These are phyloP conservation scores for Falcunculus frontatus DNA, from an alignment of 2,113 vertebrate genomes.

Conservation along the genomic window DNA sequence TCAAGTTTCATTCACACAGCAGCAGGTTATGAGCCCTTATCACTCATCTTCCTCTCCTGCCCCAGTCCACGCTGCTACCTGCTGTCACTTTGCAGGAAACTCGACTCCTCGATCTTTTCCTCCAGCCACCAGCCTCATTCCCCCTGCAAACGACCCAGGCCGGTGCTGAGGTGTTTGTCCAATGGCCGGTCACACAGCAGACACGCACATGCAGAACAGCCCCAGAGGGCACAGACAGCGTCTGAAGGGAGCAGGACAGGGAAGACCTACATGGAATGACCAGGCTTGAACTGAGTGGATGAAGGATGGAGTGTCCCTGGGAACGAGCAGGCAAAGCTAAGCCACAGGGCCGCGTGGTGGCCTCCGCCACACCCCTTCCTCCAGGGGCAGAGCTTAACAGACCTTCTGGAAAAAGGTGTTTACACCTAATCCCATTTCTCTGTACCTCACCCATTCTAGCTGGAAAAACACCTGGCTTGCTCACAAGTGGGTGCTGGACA, in stretches of 20 bases:
- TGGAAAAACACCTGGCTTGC: not conserved
- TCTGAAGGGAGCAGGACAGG: not conserved
- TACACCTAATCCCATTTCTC: no score
- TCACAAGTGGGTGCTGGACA: rapidly evolving
- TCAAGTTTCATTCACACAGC: not conserved
- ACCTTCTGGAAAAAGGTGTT: not conserved
- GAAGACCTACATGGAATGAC: rapidly evolving
- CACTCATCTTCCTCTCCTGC: not conserved
- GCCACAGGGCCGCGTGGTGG: rapidly evolving
- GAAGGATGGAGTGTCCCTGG: not conserved
- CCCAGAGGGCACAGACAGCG: no score
- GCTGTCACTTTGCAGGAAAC: not conserved
- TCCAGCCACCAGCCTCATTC: not conserved
- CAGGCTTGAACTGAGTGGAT: not conserved
- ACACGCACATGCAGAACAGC: not conserved
- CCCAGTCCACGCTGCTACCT: not conserved
- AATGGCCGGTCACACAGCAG: not conserved
- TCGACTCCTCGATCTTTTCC: not conserved
- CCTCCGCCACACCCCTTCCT: no score
- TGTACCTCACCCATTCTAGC: no score
- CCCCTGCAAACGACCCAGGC: no score
- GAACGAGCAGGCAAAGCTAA: not conserved
- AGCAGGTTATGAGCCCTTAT: not conserved
- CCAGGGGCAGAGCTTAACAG: not conserved
- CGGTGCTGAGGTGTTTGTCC: not conserved